Evolutionary conservation across 2,888 invertebrate genomes (phyloP).

Genomic region (Dryococelus australis): DNA sequence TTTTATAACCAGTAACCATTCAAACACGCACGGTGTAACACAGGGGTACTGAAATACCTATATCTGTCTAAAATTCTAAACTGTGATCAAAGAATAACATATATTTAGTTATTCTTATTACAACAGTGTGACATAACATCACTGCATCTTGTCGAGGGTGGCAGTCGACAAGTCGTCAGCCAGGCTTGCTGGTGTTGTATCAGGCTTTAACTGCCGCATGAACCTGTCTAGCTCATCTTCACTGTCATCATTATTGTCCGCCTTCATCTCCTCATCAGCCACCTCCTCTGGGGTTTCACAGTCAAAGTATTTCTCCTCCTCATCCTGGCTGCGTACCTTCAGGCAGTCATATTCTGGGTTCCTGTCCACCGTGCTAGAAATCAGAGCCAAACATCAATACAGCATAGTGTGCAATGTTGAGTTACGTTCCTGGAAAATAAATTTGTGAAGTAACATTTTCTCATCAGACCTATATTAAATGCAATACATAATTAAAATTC

Average conservation of each 20-base stretch:
- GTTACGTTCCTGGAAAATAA: too few species aligned
- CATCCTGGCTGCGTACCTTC: constrained; percentile 77
- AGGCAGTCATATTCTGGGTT: constrained; percentile 82
- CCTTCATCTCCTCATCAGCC: constrained; percentile 43
- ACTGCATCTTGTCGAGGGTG: not conserved
- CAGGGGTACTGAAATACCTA: too few species aligned
- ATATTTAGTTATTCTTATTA: too few species aligned
- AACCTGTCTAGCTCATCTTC: constrained; percentile 75
- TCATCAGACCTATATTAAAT: too few species aligned
- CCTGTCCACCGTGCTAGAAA: constrained; percentile 72
- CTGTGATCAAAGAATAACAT: too few species aligned
- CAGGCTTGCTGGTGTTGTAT: constrained; percentile 34
- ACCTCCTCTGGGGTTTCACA: constrained; percentile 73
- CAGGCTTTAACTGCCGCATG: constrained; percentile 63
- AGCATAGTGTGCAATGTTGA: not conserved
- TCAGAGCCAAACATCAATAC: constrained; percentile 43
- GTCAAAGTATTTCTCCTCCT: constrained; percentile 92
- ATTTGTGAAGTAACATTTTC: too few species aligned
- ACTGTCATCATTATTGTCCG: constrained; percentile 72
- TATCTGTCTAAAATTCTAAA: too few species aligned
- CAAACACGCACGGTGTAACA: too few species aligned
- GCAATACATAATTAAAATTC: too few species aligned
- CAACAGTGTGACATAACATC: not conserved
- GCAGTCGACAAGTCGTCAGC: not conserved
- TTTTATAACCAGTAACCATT: too few species aligned